Evolutionary conservation across 2,797 vertebrate genomes (phyloP).

Genomic region (Emys orbicularis): DNA sequence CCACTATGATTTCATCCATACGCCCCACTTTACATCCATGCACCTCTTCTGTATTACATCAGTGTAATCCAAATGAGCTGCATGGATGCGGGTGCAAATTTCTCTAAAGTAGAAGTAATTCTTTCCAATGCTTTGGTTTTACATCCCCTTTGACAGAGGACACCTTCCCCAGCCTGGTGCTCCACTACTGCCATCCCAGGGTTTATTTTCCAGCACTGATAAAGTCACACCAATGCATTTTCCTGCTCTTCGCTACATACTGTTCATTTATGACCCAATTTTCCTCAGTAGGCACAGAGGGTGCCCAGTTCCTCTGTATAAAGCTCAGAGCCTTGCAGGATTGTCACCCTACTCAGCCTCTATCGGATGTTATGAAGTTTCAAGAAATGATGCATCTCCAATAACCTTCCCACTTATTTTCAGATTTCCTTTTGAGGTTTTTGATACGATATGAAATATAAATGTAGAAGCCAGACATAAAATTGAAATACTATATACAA

Average conservation of each 20-base stretch:
- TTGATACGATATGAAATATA: background rate
- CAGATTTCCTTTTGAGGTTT: background rate
- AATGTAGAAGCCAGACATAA: background rate
- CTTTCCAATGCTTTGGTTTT: background rate
- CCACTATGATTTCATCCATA: background rate
- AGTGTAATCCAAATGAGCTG: background rate
- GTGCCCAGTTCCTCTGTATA: background rate
- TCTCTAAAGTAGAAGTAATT: background rate
- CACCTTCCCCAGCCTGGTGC: background rate
- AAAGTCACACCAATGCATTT: background rate
- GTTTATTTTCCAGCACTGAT: conserved; percentile 42
- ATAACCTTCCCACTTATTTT: background rate
- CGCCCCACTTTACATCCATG: background rate
- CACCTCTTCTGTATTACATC: background rate
- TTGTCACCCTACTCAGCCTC: background rate
- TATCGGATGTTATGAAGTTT: background rate
- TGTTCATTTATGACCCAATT: background rate
- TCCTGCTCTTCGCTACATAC: background rate
- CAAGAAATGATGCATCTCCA: background rate
- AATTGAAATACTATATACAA: background rate
- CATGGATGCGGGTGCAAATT: background rate
- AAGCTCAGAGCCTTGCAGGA: background rate
- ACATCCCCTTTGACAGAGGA: background rate
- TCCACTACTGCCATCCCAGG: background rate
- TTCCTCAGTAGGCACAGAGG: background rate